A percentile compares a stretch with the other conserved stretches of the same genome.
Conservation (phyloP, 2,888 invertebrate species). For the Agrilus mali region DNA sequence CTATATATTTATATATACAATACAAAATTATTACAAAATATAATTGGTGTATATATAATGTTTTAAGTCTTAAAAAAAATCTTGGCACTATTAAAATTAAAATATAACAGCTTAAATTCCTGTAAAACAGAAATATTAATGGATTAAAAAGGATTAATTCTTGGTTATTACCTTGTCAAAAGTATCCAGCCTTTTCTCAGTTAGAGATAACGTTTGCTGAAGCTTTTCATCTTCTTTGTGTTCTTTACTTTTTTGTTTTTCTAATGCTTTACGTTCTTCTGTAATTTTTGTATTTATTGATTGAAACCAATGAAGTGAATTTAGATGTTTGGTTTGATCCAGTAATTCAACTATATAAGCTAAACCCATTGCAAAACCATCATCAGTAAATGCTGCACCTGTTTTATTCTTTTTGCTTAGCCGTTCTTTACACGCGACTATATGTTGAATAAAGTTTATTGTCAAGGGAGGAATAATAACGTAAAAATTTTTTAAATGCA, state of each 20-base stretch:
- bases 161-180: constrained; percentile 40
- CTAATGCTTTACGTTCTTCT: constrained; percentile 44
- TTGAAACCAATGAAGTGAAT: constrained; percentile 91
- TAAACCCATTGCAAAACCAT: constrained; percentile 91
- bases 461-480: constrained; percentile 88
- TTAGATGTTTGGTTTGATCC: constrained; percentile 72
- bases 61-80: constrained; percentile 62
- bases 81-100: constrained; percentile 84
- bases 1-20: neutral
- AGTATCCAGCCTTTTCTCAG: constrained; percentile 71
- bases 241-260: constrained; percentile 39
- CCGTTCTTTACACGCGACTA: constrained; percentile 82
- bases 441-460: constrained; percentile 88
- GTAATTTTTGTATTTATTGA: constrained; percentile 65
- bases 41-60: neutral
- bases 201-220: constrained; percentile 83
- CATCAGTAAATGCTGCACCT: constrained; percentile 90
- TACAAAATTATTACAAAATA: neutral
- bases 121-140: constrained; percentile 35
- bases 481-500: constrained; percentile 84
- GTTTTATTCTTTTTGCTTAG: constrained; percentile 80
- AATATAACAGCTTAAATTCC: constrained; percentile 85
- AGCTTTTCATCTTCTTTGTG: constrained; percentile 69
- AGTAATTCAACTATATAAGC: constrained; percentile 87
- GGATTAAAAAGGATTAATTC: neutral